Evolutionary conservation across 2,888 invertebrate species (phyloP), one percentile per base, ranked within the genome.

Genomic region (Anticlea derivata): DNA sequence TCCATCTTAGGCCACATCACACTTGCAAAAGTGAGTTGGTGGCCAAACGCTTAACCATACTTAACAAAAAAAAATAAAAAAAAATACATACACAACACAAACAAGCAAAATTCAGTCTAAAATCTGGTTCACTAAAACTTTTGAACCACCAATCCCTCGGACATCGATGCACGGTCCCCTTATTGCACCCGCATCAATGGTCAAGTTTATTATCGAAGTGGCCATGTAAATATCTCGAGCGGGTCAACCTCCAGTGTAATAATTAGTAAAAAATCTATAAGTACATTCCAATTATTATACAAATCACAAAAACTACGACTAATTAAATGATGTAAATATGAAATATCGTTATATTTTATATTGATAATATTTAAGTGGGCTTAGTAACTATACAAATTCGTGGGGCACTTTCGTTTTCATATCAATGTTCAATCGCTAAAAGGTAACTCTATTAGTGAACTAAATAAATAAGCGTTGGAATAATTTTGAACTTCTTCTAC

Each of bases 371-470:
- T 66, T 61, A 62, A 70, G 75, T 75, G 79, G 76, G 70, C 81
- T 83, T 85, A 85, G 62, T 71, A 80, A 80, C 66, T 73, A 75
- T 78, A 83, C 82, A 86, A 86, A 86, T 86, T 86, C 86, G 83
- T 84, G 84, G 84, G 84, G 85, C 82, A 85, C 81, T 83, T 81
- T 73, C 62, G 70, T 78, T 70, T 68, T 72, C 31, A 27, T 35
- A 40, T 30, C 34, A 52, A 55, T 58, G 46, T 52, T 49, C 33
- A 49, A 54, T 53, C 20, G 39, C 48, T 65, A 66, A 69, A 63
- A 70, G 30, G 65, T 65, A 43, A 44, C 24, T 62, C 61, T 66
- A 54, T 57, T 69, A 71, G 70, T 73, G 70, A 67, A 71, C 62
- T 58, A 55, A 53, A 34, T 17, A 37, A 10, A 17, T 17, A 17